Conservation (phyloP, 2,113 vertebrate species). For the Pseudorectes ferrugineus region DNA sequence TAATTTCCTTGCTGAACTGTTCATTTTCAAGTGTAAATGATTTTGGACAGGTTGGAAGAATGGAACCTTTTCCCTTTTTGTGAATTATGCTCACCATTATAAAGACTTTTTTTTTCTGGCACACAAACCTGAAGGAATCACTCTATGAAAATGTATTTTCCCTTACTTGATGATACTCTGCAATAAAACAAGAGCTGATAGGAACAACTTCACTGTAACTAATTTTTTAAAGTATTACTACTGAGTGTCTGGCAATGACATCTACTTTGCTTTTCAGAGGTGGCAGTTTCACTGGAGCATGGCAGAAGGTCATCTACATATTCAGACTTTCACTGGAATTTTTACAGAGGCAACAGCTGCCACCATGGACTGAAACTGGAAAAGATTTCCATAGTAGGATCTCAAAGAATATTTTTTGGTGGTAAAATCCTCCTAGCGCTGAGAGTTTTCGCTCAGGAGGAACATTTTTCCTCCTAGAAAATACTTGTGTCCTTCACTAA, state of each 20-base stretch:
- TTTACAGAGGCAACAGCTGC: neutral
- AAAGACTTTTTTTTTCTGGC: neutral
- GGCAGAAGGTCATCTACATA: neutral
- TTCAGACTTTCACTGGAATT: neutral
- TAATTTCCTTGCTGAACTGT: neutral
- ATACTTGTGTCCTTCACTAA: neutral
- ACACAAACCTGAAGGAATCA: neutral
- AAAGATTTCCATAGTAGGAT: neutral
- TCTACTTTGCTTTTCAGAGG: neutral
- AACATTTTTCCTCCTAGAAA: neutral
- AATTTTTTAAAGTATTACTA: neutral
- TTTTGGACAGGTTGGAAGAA: neutral
- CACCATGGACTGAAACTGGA: neutral
- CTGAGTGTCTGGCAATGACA: neutral
- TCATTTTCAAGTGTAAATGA: neutral
- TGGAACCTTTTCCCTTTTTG: neutral
- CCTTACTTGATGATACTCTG: neutral
- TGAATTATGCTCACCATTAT: neutral
- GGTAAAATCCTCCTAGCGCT: neutral
- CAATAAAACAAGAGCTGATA: neutral
- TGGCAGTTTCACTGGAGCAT: neutral
- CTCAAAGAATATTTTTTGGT: neutral
- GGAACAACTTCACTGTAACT: neutral
- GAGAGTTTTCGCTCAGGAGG: neutral
- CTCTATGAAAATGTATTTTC: neutral